Base-by-base conservation (phyloP, 2,113 vertebrate genomes). In the Mellivora capensis region DNA sequence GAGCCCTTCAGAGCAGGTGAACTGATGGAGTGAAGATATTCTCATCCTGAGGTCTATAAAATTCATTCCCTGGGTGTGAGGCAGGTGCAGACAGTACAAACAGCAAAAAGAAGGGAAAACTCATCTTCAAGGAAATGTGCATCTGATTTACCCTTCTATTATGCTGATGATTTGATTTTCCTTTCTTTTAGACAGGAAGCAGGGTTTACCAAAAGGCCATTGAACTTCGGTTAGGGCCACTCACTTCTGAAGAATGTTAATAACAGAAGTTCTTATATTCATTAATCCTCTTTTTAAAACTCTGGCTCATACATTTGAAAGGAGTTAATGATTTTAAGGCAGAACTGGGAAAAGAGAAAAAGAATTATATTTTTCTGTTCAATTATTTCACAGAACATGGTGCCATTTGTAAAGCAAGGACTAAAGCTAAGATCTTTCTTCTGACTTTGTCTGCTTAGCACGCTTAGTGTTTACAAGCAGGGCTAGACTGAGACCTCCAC, bases 171-270 rank as follows among this genome's bases (percentile, higher is more conserved):
- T 93, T 93, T 93, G 82, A 97, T 94, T 98, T 97, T 90, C 93
- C 93, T 93, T 92, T 87, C 91, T 96, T 95, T 96, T 84, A 8
- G 11, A 93, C 87, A 97, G 84, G 96, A 97, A 96, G 76, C 84
- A 90, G 71, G 37, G 59, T 84, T 97, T 96, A 97, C 96, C 86
- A 95, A 96, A 97, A 97, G 84, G 97, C 42, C n/a, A 91, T 62
- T 97, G 34, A 82, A 79, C 49, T 97, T 83, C 71, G 37, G 81
- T 96, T 94, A 95, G 31, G 37, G 47, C 49, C 69, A 82, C 88
- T 97, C 80, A 98, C 59, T 97, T 97, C 96, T 96, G 52, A 97
- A 96, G 85, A 97, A 96, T 84, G 64, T 95, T 96, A 95, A 87
- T 96, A 98, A 94, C 44, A 90, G 25, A 67, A 97, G n/a, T 93